Percentiles rank a stretch among this genome's conserved stretches.
phyloP scores from a whole-genome alignment of 2,888 invertebrate genomes.

The Leptinotarsa juncta region DNA sequence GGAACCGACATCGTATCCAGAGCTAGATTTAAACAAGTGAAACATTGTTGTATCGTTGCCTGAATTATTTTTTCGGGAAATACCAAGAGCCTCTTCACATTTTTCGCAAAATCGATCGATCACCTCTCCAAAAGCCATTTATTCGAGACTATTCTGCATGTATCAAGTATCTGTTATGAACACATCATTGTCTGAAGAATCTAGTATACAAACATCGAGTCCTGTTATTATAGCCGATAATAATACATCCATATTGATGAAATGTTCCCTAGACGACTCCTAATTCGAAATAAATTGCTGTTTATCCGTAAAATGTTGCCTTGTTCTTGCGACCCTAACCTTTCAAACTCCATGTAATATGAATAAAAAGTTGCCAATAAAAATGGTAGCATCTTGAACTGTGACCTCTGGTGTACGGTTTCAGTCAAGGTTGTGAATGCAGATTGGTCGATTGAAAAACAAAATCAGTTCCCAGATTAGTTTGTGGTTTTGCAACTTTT shows the following conservation, averaged over 20 bases:
- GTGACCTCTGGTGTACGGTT: slow-evolving; percentile 20
- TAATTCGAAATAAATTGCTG: slow-evolving; percentile 41
- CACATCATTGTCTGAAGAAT: slow-evolving; percentile 27
- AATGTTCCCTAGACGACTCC: slow-evolving; percentile 28
- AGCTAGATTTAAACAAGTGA: no score
- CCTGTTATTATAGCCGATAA: slow-evolving; percentile 35
- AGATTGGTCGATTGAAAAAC: slow-evolving; percentile 1
- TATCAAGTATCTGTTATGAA: slow-evolving; percentile 25
- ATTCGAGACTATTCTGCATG: slow-evolving; percentile 17
- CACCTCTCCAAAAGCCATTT: neutral
- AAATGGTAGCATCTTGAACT: slow-evolving; percentile 34
- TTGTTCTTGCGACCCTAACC: slow-evolving; percentile 35
- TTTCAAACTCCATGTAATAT: slow-evolving; percentile 34
- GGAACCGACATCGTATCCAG: no score
- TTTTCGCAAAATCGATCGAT: neutral
- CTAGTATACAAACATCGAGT: slow-evolving; percentile 25
- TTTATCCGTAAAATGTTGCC: slow-evolving; percentile 34
- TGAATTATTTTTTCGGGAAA: neutral
- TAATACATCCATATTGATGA: slow-evolving; percentile 37
- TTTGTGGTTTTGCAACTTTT: neutral
- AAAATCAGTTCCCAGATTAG: neutral
- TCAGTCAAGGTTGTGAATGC: slow-evolving; percentile 19
- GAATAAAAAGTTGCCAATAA: slow-evolving; percentile 21
- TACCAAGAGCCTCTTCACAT: neutral
- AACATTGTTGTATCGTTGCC: no score